These are phyloP conservation scores for Pterobdella sp. DNA, from an alignment of 2,888 invertebrate species.

Conservation along the genomic window DNA sequence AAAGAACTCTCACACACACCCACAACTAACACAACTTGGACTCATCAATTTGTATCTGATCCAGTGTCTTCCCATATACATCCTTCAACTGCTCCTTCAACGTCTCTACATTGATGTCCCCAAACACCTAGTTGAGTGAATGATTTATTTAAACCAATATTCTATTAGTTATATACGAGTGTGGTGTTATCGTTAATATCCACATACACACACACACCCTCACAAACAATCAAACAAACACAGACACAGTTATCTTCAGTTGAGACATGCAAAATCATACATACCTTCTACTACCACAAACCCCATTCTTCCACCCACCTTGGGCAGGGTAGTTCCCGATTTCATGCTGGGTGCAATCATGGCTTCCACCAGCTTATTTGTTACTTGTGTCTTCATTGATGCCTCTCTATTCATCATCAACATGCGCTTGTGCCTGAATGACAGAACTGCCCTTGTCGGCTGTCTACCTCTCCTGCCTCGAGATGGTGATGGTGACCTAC, in stretches of 20 bases:
- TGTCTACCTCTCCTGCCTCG: not conserved
- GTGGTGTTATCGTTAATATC: not conserved
- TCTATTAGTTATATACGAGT: not conserved
- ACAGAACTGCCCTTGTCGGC: not conserved
- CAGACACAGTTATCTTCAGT: no score
- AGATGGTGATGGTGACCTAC: not conserved
- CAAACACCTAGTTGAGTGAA: not conserved
- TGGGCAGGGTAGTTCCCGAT: slow-evolving; percentile 6
- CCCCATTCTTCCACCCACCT: not conserved
- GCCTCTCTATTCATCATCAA: not conserved
- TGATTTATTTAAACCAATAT: not conserved
- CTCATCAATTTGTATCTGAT: slow-evolving; percentile 21
- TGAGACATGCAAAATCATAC: no score
- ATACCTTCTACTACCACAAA: not conserved
- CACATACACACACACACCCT: not conserved
- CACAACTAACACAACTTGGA: slow-evolving; percentile 20
- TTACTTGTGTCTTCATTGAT: not conserved
- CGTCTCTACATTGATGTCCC: slow-evolving; percentile 16
- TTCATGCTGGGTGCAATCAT: slow-evolving; percentile 12
- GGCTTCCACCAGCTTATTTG: not conserved
- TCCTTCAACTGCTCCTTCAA: slow-evolving; percentile 48
- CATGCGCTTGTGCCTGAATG: not conserved
- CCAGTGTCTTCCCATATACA: slow-evolving; percentile 40
- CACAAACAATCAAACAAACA: no score
- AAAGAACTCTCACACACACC: no score